Evolutionary conservation across 2,797 vertebrate species (phyloP).

Genomic region (Hoplostethus mediterraneus): DNA sequence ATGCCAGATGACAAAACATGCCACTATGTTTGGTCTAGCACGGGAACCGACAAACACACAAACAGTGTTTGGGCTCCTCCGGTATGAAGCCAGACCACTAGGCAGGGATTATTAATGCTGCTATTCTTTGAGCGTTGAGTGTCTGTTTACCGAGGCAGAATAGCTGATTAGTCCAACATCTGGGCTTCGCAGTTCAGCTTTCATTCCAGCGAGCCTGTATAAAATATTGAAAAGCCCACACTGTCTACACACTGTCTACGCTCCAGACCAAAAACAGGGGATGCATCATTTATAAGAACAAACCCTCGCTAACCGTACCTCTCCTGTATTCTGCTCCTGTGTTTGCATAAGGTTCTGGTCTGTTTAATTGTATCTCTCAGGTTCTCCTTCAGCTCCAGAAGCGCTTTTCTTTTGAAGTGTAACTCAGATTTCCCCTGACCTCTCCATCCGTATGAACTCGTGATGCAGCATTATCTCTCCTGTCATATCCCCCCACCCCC

Average conservation of each 20-base stretch:
- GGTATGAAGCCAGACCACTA: conserved; percentile 8
- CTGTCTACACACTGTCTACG: conserved; percentile 6
- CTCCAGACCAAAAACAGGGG: conserved; percentile 21
- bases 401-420: conserved; percentile 12
- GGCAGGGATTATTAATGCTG: conserved; percentile 14
- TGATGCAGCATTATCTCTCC: conserved; percentile 35
- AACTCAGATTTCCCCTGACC: conserved; percentile 18
- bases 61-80: conserved; percentile 6
- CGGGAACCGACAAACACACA: conserved; percentile 32
- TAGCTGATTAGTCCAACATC: conserved; percentile 54
- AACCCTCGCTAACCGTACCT: conserved; percentile 12
- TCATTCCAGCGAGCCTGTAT: conserved; percentile 39
- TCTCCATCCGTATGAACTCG: conserved; percentile 29
- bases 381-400: conserved; percentile 5
- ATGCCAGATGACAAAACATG: conserved; percentile 33
- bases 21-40: conserved; percentile 15
- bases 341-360: conserved; percentile 14
- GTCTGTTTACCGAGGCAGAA: conserved; percentile 53
- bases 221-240: conserved; percentile 42
- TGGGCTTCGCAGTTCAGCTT: conserved; percentile 36
- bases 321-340: background rate
- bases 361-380: conserved; percentile 8
- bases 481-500: conserved; percentile 3
- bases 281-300: conserved; percentile 49
- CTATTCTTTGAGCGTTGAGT: conserved; percentile 29